Conservation (phyloP, 2,113 vertebrate genomes). For the Poeciliopsis retropinna region DNA sequence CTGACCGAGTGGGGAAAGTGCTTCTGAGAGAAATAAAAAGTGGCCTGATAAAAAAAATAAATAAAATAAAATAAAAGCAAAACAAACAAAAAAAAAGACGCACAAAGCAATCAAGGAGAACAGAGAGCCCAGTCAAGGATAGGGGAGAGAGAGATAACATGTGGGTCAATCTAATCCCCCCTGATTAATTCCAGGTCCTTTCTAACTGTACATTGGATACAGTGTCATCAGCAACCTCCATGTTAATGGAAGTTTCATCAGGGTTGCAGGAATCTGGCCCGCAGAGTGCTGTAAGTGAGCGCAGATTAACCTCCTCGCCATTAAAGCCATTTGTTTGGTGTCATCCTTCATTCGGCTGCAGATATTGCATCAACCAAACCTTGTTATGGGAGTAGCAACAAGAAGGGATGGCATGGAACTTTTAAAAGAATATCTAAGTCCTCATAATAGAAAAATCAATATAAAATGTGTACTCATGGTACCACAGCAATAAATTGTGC, state of each 20-base stretch:
- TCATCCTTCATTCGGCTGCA: conserved; percentile 27
- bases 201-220: conserved; percentile 35
- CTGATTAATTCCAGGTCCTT: conserved; percentile 72
- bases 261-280: conserved; percentile 44
- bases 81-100: neutral
- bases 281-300: conserved; percentile 27
- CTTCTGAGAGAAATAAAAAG: conserved; percentile 59
- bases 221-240: conserved; percentile 62
- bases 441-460: conserved; percentile 7
- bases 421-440: neutral
- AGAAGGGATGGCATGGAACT: neutral
- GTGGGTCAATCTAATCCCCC: conserved; percentile 60
- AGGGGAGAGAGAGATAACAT: conserved; percentile 51
- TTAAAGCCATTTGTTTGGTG: conserved; percentile 33
- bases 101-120: conserved; percentile 62
- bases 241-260: conserved; percentile 64
- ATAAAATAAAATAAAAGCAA: neutral
- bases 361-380: conserved; percentile 29
- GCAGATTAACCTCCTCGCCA: conserved; percentile 52
- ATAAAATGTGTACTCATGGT: neutral
- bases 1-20: conserved; percentile 50
- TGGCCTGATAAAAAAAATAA: conserved; percentile 44
- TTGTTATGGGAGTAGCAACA: neutral
- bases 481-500: neutral
- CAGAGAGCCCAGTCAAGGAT: conserved; percentile 64